A percentile compares a stretch with the other conserved stretches of the same genome.
Evolutionary conservation across 1,140 invertebrate genomes (phyloP).

Genomic region (Fopius arisanus): DNA sequence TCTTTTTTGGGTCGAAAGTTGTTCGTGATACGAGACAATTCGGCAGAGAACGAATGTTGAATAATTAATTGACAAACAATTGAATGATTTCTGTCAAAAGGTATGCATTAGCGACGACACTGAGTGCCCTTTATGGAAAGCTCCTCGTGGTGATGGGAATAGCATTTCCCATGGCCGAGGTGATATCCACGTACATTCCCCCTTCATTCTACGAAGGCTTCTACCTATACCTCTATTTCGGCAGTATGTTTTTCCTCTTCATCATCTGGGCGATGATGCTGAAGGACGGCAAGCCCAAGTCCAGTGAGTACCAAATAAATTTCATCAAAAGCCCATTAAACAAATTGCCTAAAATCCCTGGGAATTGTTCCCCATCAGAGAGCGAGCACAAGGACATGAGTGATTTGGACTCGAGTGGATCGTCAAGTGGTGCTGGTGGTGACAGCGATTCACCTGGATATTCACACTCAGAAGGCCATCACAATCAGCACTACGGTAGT

Average conservation of each 20-base stretch:
- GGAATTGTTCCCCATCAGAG: constrained; percentile 33
- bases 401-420: constrained; percentile 65
- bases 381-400: constrained; percentile 56
- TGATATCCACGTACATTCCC: constrained; percentile 90
- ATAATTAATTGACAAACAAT: not conserved
- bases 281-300: constrained; percentile 66
- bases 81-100: constrained; percentile 62
- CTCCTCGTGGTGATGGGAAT: constrained; percentile 92
- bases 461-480: constrained; percentile 41
- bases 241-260: constrained; percentile 86
- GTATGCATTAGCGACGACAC: constrained; percentile 82
- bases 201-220: constrained; percentile 91
- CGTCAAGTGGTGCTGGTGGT: constrained; percentile 60
- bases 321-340: not conserved
- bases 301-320: constrained; percentile 46
- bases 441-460: constrained; percentile 59
- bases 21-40: too few relatives aligned
- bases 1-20: too few relatives aligned
- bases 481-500: constrained; percentile 84
- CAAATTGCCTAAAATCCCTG: not conserved
- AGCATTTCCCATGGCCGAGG: constrained; percentile 92
- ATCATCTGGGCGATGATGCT: constrained; percentile 85
- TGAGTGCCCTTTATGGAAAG: constrained; percentile 94
- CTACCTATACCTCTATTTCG: constrained; percentile 89
- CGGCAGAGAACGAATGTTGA: too few relatives aligned